Base-by-base conservation (phyloP, 2,797 vertebrate genomes). In the Podargus strigoides region DNA sequence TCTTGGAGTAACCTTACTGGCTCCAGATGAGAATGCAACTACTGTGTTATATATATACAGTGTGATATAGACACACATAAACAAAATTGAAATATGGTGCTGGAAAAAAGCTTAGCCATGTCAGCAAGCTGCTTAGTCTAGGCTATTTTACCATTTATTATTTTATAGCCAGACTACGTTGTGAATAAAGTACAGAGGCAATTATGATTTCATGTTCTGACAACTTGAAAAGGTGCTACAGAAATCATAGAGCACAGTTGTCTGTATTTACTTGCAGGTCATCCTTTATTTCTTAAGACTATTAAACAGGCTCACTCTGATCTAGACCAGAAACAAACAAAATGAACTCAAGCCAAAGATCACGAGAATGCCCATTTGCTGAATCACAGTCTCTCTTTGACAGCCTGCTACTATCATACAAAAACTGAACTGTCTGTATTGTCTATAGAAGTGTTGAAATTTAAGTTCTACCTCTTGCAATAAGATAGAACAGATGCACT, bases 191-290 rank as follows among this genome's bases (percentile, higher is more conserved):
- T 17, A 36, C 18, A 50, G 50, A 30, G 4, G 34, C 1, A 41
- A 37, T 3, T 30, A 44, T n/a, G 16, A 64, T 68, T 75, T 90
- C 14, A 28, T 9, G 7, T 53, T 64, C 34, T 32, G 56, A 50
- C 20, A 49, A 55, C 47, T 74, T 56, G 0, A 16, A 49, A 20
- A 79, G 36, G 19, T 22, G 15, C 7, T 24, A 9, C 0, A 79
- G 64, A 55, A 73, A 83, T 46, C n/a, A 21, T 0, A 46, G 42
- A 67, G 9, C 5, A 37, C 0, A 52, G 36, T 24, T 73, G 36
- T 64, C 55, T 27, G 19, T 24, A 18, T 26, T 11, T 9, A 36
- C 52, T 66, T 46, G 36, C 0, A 0, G n/a, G 8, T 53, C 30
- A 72, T 16, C 18, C 19, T 34, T 60, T 73, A 30, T 60, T 85